Conservation (phyloP, 2,888 invertebrate species). For the Lutraria lutraria region DNA sequence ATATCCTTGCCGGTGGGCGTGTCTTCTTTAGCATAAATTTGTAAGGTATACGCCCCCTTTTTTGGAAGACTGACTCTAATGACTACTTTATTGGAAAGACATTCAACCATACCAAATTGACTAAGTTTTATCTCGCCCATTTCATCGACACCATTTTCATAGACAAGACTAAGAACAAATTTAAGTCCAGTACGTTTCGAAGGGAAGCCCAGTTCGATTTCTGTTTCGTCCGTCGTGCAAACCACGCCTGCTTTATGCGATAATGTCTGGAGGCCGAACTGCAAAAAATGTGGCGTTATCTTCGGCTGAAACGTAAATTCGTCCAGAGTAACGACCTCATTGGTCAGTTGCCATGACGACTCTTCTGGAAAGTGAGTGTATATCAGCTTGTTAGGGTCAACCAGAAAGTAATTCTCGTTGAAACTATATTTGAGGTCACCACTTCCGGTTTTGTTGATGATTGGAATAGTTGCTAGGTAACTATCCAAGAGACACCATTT, state of each 20-base stretch:
- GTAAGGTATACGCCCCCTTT: constrained; percentile 68
- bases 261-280: constrained; percentile 71
- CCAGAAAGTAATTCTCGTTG: constrained; percentile 74
- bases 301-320: constrained; percentile 73
- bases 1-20: constrained; percentile 72
- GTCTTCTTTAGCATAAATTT: constrained; percentile 75
- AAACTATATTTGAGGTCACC: constrained; percentile 72
- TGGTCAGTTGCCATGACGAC: constrained; percentile 69
- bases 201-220: constrained; percentile 72
- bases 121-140: constrained; percentile 70
- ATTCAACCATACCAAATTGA: constrained; percentile 74
- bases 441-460: constrained; percentile 65
- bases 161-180: constrained; percentile 72
- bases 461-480: constrained; percentile 68
- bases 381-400: constrained; percentile 73
- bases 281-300: constrained; percentile 75
- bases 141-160: constrained; percentile 65
- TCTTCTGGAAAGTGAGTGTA: constrained; percentile 76
- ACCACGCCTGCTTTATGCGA: constrained; percentile 72
- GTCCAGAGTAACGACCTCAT: constrained; percentile 67
- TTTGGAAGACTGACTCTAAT: constrained; percentile 72
- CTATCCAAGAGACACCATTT: constrained; percentile 74
- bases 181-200: constrained; percentile 66
- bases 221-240: constrained; percentile 67
- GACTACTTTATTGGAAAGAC: constrained; percentile 64